Evolutionary conservation across 2,113 vertebrate genomes (phyloP).

Genomic region (Myocastor coypus): DNA sequence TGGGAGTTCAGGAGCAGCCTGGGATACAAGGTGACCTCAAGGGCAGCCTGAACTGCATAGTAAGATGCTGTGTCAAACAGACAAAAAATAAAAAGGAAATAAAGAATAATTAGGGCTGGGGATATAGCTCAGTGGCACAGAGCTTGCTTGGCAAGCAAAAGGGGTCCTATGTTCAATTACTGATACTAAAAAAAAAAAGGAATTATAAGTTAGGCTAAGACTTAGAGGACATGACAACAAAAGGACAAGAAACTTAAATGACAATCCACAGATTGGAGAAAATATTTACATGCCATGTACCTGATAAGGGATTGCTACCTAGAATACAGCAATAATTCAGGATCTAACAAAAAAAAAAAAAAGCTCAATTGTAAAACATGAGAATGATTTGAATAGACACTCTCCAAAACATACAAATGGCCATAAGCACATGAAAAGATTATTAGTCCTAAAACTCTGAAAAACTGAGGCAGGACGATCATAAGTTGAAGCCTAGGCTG

Average conservation of each 20-base stretch:
- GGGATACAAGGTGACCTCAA: too few species aligned
- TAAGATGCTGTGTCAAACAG: too few species aligned
- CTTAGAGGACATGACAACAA: not conserved
- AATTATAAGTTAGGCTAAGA: not conserved
- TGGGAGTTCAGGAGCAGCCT: too few species aligned
- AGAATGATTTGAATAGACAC: not conserved
- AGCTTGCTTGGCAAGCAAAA: not conserved
- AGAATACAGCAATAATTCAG: slow-evolving; percentile 10
- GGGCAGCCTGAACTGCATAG: too few species aligned
- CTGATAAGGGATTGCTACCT: not conserved
- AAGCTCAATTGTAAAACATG: not conserved
- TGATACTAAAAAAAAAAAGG: too few species aligned
- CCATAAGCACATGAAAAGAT: not conserved
- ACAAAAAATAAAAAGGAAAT: not conserved
- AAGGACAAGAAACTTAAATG: slow-evolving; percentile 33
- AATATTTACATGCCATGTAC: slow-evolving; percentile 15
- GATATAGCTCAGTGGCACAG: not conserved
- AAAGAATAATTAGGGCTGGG: not conserved
- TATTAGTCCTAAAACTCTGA: not conserved
- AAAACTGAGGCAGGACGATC: not conserved
- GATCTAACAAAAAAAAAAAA: slow-evolving; percentile 51
- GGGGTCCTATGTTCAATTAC: not conserved
- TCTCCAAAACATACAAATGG: not conserved
- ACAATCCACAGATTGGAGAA: slow-evolving; percentile 17
- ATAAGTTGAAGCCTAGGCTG: not conserved